phyloP scores from a whole-genome alignment of 2,113 vertebrate genomes.

The Callospermophilus lateralis region DNA sequence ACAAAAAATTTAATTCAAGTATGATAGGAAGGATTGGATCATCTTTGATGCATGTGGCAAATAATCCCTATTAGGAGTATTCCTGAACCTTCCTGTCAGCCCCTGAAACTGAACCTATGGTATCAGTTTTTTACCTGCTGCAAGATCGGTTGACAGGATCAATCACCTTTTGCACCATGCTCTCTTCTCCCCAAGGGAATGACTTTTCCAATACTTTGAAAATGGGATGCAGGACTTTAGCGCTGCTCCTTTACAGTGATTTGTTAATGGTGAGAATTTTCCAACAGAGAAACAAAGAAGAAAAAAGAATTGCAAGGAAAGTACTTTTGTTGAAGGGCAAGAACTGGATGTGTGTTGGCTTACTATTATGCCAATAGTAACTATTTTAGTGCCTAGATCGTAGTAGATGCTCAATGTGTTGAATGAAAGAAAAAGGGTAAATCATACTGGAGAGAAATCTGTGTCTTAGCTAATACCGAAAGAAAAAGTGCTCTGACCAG shows the following conservation, averaged over 20 bases:
- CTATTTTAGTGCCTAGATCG: not conserved
- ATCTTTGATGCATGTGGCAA: not conserved
- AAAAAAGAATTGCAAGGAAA: not conserved
- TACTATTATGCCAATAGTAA: not conserved
- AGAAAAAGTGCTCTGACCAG: not conserved
- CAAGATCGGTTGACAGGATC: slow-evolving; percentile 70
- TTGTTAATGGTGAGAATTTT: not conserved
- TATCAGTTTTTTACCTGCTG: slow-evolving; percentile 64
- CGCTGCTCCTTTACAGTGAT: not conserved
- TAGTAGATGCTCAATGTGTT: slow-evolving; percentile 6
- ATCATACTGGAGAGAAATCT: not conserved
- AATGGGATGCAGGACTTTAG: slow-evolving; percentile 23
- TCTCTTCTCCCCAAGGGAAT: slow-evolving; percentile 44
- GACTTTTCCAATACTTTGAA: not conserved
- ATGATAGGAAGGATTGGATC: not conserved
- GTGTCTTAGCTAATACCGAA: not conserved
- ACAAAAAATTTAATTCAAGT: not conserved
- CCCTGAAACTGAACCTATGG: slow-evolving; percentile 72
- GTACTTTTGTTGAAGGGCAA: not conserved
- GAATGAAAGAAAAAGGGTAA: not conserved
- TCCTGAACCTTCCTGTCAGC: not conserved
- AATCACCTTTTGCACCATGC: slow-evolving; percentile 18
- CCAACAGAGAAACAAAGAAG: not conserved
- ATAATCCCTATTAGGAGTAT: not conserved
- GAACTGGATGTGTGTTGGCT: not conserved